A percentile compares a stretch with the other conserved stretches of the same genome.
Evolutionary conservation across 2,113 vertebrate species (phyloP).

Genomic region (Etia nguti): DNA sequence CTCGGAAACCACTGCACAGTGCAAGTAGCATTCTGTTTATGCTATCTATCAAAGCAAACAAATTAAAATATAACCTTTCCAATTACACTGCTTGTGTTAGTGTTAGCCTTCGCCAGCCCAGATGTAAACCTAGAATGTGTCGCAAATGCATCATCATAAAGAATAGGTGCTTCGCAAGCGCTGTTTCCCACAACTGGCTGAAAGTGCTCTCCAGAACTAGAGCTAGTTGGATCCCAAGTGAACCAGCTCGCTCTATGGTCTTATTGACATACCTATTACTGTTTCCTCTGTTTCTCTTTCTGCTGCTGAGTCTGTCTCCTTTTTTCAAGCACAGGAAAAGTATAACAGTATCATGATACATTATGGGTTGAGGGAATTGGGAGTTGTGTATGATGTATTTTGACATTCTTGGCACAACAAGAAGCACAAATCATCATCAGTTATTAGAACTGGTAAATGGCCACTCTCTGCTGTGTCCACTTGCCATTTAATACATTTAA

Average conservation of each 20-base stretch:
- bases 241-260: neutral
- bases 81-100: constrained; percentile 26
- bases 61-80: constrained; percentile 45
- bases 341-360: neutral
- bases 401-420: neutral
- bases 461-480: neutral
- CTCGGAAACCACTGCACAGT: neutral
- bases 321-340: neutral
- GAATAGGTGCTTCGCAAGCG: neutral
- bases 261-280: constrained; percentile 32
- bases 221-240: constrained; percentile 18
- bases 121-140: neutral
- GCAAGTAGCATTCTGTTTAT: neutral
- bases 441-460: neutral
- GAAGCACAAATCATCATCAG: neutral
- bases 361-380: constrained; percentile 15
- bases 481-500: neutral
- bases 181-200: constrained; percentile 18
- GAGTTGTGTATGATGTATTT: neutral
- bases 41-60: constrained; percentile 34
- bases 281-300: neutral
- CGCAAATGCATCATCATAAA: constrained; percentile 26
- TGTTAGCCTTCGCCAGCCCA: neutral
- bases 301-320: neutral
- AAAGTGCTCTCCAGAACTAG: constrained; percentile 7